These are phyloP conservation scores for Gryllus longicercus DNA, from an alignment of 2,888 invertebrate species.

Conservation along the genomic window DNA sequence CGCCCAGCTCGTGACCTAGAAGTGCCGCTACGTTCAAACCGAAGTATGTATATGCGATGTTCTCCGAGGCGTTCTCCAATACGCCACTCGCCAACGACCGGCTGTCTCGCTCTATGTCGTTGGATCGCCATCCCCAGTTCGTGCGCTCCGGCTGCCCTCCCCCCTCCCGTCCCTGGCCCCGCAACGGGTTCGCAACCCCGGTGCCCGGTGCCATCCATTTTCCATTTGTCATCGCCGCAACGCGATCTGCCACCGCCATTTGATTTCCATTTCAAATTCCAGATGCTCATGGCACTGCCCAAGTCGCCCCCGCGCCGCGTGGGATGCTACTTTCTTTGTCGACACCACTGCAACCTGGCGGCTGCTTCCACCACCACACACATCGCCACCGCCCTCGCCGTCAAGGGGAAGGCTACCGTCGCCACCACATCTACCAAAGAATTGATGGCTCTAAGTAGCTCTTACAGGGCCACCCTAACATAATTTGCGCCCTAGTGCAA, in stretches of 20 bases:
- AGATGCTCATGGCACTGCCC: not conserved
- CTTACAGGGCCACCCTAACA: too few relatives aligned
- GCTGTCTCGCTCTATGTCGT: too few relatives aligned
- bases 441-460: too few relatives aligned
- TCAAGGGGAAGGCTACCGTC: not conserved
- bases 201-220: not conserved
- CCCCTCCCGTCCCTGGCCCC: not conserved
- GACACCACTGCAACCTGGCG: not conserved
- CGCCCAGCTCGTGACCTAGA: too few relatives aligned
- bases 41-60: too few relatives aligned
- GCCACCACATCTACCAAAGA: not conserved
- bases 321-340: too few relatives aligned
- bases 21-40: too few relatives aligned
- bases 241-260: slow-evolving; percentile 17
- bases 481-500: too few relatives aligned
- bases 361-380: not conserved
- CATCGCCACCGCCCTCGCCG: not conserved
- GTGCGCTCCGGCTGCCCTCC: not conserved
- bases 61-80: too few relatives aligned
- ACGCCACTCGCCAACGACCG: too few relatives aligned
- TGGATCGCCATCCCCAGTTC: too few relatives aligned
- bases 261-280: slow-evolving; percentile 17
- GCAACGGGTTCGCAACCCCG: not conserved
- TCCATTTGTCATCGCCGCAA: not conserved
- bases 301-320: too few relatives aligned